Evolutionary conservation across 2,888 invertebrate genomes (phyloP).

Genomic region (Mesorhabditis belari): DNA sequence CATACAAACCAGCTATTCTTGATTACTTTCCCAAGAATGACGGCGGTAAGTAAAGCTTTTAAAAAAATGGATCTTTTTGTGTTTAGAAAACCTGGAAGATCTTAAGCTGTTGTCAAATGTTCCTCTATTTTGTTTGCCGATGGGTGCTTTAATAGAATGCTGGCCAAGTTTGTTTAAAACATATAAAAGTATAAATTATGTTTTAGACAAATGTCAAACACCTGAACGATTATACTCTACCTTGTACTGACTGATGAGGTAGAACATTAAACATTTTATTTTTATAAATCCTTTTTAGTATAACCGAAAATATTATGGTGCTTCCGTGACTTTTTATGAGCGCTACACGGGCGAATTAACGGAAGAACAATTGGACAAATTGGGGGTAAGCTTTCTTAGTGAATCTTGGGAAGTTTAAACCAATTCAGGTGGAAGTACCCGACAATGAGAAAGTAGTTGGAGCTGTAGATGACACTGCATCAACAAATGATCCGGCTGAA

Average conservation of each 20-base stretch:
- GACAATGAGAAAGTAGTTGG: constrained; percentile 25
- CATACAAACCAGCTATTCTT: constrained; percentile 74
- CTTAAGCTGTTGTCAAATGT: constrained; percentile 74
- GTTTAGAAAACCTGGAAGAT: constrained; percentile 19
- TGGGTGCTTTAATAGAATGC: constrained; percentile 92
- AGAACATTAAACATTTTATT: no score
- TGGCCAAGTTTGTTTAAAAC: constrained; percentile 67
- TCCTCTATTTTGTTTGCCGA: constrained; percentile 92
- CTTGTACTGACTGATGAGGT: constrained; percentile 63
- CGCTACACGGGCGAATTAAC: constrained; percentile 64
- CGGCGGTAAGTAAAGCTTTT: background rate
- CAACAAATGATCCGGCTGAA: constrained; percentile 52
- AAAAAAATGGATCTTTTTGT: background rate
- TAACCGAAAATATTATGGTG: constrained; percentile 76
- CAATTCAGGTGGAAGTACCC: constrained; percentile 38
- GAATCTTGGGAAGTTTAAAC: no score
- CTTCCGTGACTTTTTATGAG: constrained; percentile 95
- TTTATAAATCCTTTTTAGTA: background rate
- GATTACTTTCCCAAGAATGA: constrained; percentile 24
- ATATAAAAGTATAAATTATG: constrained; percentile 66
- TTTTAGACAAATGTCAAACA: constrained; percentile 68
- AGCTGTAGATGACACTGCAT: constrained; percentile 33
- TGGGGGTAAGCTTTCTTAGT: background rate
- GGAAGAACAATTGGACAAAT: constrained; percentile 55
- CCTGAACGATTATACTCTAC: constrained; percentile 79